A percentile compares a stretch with the other conserved stretches of the same genome.
Evolutionary conservation across 2,113 vertebrate species (phyloP).

Genomic region (Acrocephalus kingi): DNA sequence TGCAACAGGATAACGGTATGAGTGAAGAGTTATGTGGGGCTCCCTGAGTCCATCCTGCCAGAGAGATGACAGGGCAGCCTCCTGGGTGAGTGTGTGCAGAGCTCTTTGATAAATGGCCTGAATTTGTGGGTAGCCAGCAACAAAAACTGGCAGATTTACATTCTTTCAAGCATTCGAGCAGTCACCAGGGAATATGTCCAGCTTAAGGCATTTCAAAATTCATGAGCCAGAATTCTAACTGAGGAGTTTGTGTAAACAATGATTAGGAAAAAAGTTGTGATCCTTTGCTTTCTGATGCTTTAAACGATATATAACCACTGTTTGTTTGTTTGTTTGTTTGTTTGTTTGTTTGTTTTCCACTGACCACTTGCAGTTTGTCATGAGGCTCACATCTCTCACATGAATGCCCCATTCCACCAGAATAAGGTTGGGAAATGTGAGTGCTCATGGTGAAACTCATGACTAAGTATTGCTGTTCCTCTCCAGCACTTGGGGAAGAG

Average conservation of each 20-base stretch:
- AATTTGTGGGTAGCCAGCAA: background rate
- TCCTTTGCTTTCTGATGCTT: background rate
- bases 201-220: background rate
- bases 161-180: background rate
- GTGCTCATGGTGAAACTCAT: background rate
- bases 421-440: background rate
- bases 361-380: background rate
- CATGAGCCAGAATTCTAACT: background rate
- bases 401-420: background rate
- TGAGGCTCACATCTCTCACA: background rate
- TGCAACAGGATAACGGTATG: background rate
- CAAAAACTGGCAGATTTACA: background rate
- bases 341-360: background rate
- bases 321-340: background rate
- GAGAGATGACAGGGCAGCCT: background rate
- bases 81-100: background rate
- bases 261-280: background rate
- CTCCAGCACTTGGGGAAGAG: background rate
- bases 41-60: background rate
- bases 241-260: background rate
- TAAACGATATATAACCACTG: background rate
- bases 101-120: background rate
- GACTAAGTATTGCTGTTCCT: fast-evolving
- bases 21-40: background rate
- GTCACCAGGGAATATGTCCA: background rate